Evolutionary conservation across 2,888 invertebrate species (phyloP), one percentile per base, ranked within the genome.

Genomic region (Steromphala cineraria): DNA sequence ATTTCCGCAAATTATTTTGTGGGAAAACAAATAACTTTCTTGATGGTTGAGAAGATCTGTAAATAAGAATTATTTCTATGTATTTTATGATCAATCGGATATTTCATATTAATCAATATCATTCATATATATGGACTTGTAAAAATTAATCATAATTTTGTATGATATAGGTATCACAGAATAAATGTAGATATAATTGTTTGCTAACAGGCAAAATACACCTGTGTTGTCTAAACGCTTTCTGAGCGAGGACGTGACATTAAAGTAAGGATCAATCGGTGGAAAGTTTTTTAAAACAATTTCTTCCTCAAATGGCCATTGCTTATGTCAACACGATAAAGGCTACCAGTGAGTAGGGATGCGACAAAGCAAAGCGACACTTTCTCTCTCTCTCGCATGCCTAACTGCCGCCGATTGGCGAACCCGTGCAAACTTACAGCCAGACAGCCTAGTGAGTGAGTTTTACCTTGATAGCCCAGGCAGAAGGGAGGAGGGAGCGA

Each of bases 271-370:
- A 71, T 71, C 71, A 71, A 71, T 71, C 40, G 36, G 71, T 36
- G 7, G 4, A 71, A 71, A 71, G 19, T 36, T 28, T 36, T 71
- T 71, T 40, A 24, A 36, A 71, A 71, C 71, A 36, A 71, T 36
- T 71, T 71, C 71, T 71, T 71, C 71, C 31, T 71, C 10, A 36
- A 71, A 36, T 71, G 31, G 31, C 71, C 71, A 71, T 71, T 24
- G 19, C 71, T 36, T 24, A n/a, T 36, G 71, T 71, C 71, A 71
- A 71, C 36, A 36, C 10, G 17, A 71, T 40, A 10, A n/a, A 28
- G 36, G 40, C 31, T 28, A 13, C 17, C 17, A 40, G 71, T 10
- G 36, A 36, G 36, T 36, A 17, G 40, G 36, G 40, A 40, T 71
- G 40, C 36, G 71, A 71, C 71, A 71, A 71, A 40, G n/a, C 28